Base-by-base conservation (phyloP, 2,888 invertebrate species). In the Apamea crenata region DNA sequence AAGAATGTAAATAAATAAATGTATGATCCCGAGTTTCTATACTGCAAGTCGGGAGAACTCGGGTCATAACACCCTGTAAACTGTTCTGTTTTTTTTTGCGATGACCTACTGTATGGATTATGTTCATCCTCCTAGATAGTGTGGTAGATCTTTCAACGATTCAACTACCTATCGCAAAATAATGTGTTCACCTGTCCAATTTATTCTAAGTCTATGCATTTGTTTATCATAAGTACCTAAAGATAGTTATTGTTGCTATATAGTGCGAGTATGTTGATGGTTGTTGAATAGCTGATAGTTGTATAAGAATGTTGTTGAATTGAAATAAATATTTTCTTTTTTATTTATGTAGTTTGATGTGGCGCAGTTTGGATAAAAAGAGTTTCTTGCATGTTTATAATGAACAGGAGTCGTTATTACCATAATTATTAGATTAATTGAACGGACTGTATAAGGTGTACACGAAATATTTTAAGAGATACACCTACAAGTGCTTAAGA, bases 141-240 rank as follows among this genome's bases (percentile, higher is more conserved):
- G 29, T 80, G 59, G 29, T 66, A 36, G 50, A 67, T 67, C 18
- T 47, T 47, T 70, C 36, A 79, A 70, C 6, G 69, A 70, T 56
- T 32, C 25, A 36, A 53, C 25, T 68, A 79, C 29, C 18, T 32
- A 53, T 44, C 50, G 16, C n/a, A 44, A n/a, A n/a, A 29, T 12
- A 77, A 63, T 74, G 53, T 67, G 75, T 76, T 73, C 59, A 76
- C 29, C n/a, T 71, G 69, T 65, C 59, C 53, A 80, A 12, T 75
- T 78, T 78, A 80, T 83, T 72, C 12, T 84, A 87, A 88, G 85
- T 77, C 69, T 81, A 82, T 75, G 89, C 89, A 89, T 88, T 88
- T 88, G 77, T 82, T 79, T 72, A 77, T 83, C 10, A 67, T 83
- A 87, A 85, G 88, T 79, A 83, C 29, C 66, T 76, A 72, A 74